phyloP scores from a whole-genome alignment of 30 jellyfish, hydroid and myxozoan species.

The Catostylus mosaicus region DNA sequence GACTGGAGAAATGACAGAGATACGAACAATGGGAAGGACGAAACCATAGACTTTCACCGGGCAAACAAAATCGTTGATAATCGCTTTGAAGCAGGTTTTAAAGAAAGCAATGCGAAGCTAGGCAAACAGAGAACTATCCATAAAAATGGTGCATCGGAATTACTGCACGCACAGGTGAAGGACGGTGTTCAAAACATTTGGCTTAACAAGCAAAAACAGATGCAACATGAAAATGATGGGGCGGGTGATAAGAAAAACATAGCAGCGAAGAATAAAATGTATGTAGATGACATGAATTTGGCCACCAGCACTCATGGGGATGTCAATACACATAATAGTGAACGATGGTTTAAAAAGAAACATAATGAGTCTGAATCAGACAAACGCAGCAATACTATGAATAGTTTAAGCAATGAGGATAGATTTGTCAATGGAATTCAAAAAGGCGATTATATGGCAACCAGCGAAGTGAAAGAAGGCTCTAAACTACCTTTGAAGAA shows the following conservation, averaged over 20 bases:
- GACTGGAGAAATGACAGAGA: slow-evolving; percentile 42
- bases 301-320: slow-evolving; percentile 54
- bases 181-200: slow-evolving; percentile 17
- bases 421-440: background rate
- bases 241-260: slow-evolving; percentile 21
- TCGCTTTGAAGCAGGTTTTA: background rate
- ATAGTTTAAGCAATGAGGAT: background rate
- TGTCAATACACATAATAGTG: background rate
- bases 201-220: slow-evolving; percentile 31
- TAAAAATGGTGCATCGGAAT: background rate
- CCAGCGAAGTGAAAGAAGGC: background rate
- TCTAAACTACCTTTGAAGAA: background rate
- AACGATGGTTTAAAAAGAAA: background rate
- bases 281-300: slow-evolving; percentile 11
- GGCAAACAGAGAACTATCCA: background rate
- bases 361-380: background rate
- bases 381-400: background rate
- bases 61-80: background rate
- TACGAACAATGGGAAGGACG: slow-evolving; percentile 4
- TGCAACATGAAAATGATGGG: slow-evolving; percentile 1
- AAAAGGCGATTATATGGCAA: background rate
- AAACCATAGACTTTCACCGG: background rate
- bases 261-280: background rate
- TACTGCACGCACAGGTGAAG: slow-evolving; percentile 1
- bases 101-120: background rate